These are phyloP conservation scores for Sporophila hypoxantha DNA, from an alignment of 2,113 vertebrate species.

Conservation along the genomic window DNA sequence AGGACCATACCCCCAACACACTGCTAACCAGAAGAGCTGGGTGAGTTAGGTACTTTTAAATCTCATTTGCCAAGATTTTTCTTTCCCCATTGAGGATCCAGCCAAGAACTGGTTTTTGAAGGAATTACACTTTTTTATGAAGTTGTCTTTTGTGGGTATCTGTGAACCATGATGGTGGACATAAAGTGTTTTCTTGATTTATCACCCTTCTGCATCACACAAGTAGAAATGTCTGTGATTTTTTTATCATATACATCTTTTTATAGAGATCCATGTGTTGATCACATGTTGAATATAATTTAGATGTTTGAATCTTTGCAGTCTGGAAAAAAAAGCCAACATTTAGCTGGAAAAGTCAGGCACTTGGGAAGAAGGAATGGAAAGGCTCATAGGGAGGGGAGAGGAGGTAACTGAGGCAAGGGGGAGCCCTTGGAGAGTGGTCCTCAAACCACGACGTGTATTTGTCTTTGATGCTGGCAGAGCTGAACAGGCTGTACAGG, in stretches of 20 bases:
- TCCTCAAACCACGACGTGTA: neutral
- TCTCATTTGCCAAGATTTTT: neutral
- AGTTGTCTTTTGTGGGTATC: neutral
- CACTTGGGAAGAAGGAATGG: neutral
- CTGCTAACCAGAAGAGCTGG: neutral
- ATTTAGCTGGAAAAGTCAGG: neutral
- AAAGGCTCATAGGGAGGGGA: neutral
- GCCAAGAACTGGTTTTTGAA: neutral
- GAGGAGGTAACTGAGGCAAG: neutral
- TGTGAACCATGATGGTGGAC: neutral
- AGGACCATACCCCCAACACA: neutral
- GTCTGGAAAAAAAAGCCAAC: neutral
- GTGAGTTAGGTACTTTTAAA: neutral
- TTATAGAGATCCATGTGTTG: neutral
- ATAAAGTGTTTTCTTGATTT: neutral
- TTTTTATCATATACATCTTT: neutral
- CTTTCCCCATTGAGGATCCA: neutral
- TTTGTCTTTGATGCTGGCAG: conserved; percentile 39
- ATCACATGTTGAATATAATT: conserved; percentile 1
- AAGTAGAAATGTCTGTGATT: neutral
- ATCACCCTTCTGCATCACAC: neutral
- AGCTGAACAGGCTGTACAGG: neutral
- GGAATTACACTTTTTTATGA: neutral
- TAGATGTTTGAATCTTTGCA: neutral
- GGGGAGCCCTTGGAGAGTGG: neutral